These are phyloP conservation scores for Sicus ferrugineus DNA, from an alignment of 2,888 invertebrate genomes.

Conservation along the genomic window DNA sequence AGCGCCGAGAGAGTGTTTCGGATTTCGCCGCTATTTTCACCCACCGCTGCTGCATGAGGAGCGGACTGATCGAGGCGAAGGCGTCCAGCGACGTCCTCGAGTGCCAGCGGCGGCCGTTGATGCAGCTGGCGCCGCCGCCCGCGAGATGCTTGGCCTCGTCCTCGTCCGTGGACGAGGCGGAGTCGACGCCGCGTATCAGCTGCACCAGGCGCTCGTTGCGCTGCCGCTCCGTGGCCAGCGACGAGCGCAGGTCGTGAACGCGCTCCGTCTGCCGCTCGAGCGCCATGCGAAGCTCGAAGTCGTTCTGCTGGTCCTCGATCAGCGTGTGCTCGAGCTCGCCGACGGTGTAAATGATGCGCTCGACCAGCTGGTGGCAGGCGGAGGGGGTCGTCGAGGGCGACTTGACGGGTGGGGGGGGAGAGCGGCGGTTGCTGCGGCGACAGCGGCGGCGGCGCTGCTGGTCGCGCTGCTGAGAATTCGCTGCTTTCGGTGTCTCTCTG, in stretches of 20 bases:
- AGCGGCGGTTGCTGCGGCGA: conserved; percentile 15
- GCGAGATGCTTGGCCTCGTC: conserved; percentile 35
- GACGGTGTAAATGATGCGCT: conserved; percentile 50
- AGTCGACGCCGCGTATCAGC: conserved; percentile 53
- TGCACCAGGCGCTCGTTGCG: conserved; percentile 56
- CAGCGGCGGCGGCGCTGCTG: background rate
- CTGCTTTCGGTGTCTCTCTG: background rate
- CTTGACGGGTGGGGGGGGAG: conserved; percentile 24
- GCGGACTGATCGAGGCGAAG: conserved; percentile 54
- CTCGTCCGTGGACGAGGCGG: conserved; percentile 46
- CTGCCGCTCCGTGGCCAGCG: conserved; percentile 53
- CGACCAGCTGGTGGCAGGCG: conserved; percentile 44
- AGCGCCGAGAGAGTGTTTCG: background rate
- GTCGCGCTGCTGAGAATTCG: conserved; percentile 6
- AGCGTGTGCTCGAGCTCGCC: conserved; percentile 54
- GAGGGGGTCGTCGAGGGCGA: conserved; percentile 19
- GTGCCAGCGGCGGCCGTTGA: conserved; percentile 38
- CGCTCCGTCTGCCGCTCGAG: conserved; percentile 52
- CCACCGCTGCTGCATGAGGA: conserved; percentile 57
- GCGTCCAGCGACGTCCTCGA: conserved; percentile 42
- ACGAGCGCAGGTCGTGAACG: conserved; percentile 50
- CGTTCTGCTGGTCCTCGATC: conserved; percentile 54
- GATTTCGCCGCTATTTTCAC: background rate
- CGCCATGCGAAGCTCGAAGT: conserved; percentile 51
- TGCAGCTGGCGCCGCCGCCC: conserved; percentile 32